These are phyloP conservation scores for Sapajus apella DNA, from an alignment of 2,113 vertebrate species.

Conservation along the genomic window DNA sequence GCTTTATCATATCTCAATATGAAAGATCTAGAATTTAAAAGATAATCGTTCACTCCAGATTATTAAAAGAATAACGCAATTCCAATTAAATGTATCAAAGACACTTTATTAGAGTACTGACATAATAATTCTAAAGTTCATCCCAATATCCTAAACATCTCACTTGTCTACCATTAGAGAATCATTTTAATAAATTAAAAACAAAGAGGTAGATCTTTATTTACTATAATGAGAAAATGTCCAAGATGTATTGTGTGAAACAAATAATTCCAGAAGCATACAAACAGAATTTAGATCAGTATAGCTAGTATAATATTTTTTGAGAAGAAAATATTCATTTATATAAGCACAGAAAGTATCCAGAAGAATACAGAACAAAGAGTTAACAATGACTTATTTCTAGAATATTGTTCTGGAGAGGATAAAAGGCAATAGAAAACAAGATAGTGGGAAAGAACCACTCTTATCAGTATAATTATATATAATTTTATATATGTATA, in stretches of 20 bases:
- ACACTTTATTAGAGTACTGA: conserved; percentile 52
- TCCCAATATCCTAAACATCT: conserved; percentile 2
- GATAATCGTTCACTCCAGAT: neutral
- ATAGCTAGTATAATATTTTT: neutral
- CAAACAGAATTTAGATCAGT: neutral
- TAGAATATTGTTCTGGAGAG: neutral
- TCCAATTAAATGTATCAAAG: conserved; percentile 21
- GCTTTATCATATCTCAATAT: neutral
- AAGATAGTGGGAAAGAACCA: neutral
- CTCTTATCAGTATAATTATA: neutral
- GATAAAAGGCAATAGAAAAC: neutral
- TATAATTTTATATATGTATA: neutral
- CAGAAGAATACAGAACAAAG: neutral
- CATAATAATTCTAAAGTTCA: conserved; percentile 16
- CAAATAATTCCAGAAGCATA: conserved; percentile 4
- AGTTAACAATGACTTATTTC: neutral
- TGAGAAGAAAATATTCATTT: neutral
- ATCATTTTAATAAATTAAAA: conserved; percentile 32
- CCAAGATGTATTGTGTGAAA: neutral
- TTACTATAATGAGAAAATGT: neutral
- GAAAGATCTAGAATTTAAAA: neutral
- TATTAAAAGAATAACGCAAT: conserved; percentile 44
- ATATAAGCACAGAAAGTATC: conserved; percentile 25
- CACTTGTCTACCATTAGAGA: conserved; percentile 5
- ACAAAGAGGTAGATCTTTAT: conserved; percentile 56